Evolutionary conservation across 1,140 invertebrate species (phyloP).

Genomic region (Cheumatopsyche charites): DNA sequence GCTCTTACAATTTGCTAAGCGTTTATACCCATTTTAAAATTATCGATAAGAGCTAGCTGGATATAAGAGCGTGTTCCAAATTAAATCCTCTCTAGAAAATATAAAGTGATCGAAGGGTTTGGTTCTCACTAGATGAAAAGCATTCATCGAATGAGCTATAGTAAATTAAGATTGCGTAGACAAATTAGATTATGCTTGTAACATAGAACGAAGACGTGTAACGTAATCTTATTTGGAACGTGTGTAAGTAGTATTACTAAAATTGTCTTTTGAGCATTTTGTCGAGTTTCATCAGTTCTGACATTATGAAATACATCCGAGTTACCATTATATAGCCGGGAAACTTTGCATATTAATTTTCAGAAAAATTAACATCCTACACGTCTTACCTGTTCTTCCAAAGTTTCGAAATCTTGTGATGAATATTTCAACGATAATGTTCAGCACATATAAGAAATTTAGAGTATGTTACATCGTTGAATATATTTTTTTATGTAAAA

Average conservation of each 20-base stretch:
- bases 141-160: background rate
- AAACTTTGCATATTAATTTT: too few species aligned
- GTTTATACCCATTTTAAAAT: constrained; percentile 17
- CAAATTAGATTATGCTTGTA: constrained; percentile 11
- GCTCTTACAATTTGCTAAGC: background rate
- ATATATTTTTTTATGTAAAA: too few species aligned
- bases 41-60: background rate
- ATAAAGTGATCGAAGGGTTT: background rate
- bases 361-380: too few species aligned
- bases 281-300: background rate
- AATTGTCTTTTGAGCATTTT: constrained; percentile 1
- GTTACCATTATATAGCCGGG: too few species aligned
- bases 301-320: too few species aligned
- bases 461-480: too few species aligned
- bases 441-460: too few species aligned
- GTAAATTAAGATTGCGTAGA: constrained; percentile 24
- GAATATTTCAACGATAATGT: too few species aligned
- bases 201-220: background rate
- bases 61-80: background rate
- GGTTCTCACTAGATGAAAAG: background rate
- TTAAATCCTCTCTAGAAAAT: background rate
- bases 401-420: too few species aligned
- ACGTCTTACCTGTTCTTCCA: too few species aligned
- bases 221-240: background rate
- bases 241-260: constrained; percentile 1